These are phyloP conservation scores for Gavialis gangeticus DNA, from an alignment of 2,113 vertebrate species.

Conservation along the genomic window DNA sequence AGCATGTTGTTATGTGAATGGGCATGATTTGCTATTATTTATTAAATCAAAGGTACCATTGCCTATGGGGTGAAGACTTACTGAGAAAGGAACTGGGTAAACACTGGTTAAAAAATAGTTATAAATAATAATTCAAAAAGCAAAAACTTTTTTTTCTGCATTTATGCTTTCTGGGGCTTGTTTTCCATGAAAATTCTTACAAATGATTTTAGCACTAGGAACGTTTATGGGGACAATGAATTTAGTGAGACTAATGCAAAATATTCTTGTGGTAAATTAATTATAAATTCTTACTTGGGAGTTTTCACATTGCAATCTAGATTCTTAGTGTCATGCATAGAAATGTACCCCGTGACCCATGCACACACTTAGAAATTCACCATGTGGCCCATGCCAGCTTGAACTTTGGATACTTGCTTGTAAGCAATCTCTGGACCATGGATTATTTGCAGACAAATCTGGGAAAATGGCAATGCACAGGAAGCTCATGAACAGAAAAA, in stretches of 20 bases:
- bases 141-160: not conserved
- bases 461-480: conserved; percentile 26
- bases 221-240: not conserved
- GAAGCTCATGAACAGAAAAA: not conserved
- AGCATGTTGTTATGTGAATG: conserved; percentile 75
- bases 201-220: not conserved
- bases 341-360: not conserved
- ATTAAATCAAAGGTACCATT: conserved; percentile 73
- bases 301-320: not conserved
- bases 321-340: accelerated
- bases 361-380: accelerated
- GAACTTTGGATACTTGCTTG: not conserved
- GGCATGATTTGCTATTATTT: conserved; percentile 77
- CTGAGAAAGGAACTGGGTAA: not conserved
- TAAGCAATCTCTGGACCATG: not conserved
- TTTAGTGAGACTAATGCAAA: not conserved
- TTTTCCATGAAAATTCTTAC: not conserved
- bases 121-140: not conserved
- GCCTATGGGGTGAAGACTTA: conserved; percentile 44
- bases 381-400: not conserved
- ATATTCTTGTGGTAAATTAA: accelerated
- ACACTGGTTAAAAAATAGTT: not conserved
- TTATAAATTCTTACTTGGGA: not conserved
- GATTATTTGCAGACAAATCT: conserved; percentile 38
- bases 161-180: not conserved